Conservation (phyloP, 2,113 vertebrate species). For the Prietella phreatophila region DNA sequence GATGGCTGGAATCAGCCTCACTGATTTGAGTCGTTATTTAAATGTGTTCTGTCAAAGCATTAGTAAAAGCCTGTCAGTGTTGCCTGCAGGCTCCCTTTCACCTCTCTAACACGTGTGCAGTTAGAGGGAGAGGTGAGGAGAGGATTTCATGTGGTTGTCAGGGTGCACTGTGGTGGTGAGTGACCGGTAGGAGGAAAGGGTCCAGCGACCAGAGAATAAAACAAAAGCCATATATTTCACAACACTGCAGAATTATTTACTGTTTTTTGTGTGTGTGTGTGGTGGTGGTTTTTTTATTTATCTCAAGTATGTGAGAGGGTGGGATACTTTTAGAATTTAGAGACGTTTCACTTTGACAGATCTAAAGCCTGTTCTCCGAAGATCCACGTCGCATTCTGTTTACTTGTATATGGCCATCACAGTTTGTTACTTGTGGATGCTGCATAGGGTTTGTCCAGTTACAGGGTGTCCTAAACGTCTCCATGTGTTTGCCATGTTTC, state of each 20-base stretch:
- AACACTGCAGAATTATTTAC: background rate
- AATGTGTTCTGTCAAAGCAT: constrained; percentile 10
- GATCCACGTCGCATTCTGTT: background rate
- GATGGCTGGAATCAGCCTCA: constrained; percentile 9
- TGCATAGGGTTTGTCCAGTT: background rate
- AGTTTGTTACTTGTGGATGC: background rate
- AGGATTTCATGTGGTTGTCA: constrained; percentile 28
- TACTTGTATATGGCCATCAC: background rate
- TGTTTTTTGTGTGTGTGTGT: background rate
- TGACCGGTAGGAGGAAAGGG: constrained; percentile 14
- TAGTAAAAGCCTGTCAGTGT: background rate
- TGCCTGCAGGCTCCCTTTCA: constrained; percentile 11
- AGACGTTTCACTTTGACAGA: background rate
- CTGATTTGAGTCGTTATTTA: background rate
- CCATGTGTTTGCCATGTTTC: too few relatives aligned
- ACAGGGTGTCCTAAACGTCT: too few relatives aligned
- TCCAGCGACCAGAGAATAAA: constrained; percentile 14
- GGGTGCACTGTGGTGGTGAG: constrained; percentile 18
- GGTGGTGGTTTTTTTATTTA: background rate
- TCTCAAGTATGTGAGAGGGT: background rate
- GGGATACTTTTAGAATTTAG: background rate
- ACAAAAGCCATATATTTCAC: background rate
- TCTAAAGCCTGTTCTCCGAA: background rate
- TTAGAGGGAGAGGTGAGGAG: background rate
- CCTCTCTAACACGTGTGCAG: background rate